Conservation (phyloP, 2,113 vertebrate species). For the Xiphophorus hellerii region DNA sequence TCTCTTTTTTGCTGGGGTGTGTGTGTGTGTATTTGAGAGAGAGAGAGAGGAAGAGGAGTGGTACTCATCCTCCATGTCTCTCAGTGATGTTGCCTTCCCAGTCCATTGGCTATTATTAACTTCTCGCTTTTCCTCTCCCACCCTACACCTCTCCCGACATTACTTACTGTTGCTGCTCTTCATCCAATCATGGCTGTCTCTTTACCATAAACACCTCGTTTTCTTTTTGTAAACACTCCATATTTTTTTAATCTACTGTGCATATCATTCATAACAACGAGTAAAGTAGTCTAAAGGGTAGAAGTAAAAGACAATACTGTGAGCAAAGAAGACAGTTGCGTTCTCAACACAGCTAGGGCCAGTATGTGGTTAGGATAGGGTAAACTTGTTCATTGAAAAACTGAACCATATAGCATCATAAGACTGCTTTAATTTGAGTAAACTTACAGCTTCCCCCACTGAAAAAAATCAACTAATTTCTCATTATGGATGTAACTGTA, state of each 20-base stretch:
- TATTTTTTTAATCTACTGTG: background rate
- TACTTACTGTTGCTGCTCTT: slow-evolving; percentile 36
- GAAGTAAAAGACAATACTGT: slow-evolving; percentile 10
- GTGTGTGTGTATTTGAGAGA: slow-evolving; percentile 8
- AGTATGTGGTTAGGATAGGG: background rate
- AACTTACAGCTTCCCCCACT: background rate
- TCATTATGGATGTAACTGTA: background rate
- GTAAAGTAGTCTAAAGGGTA: slow-evolving; percentile 4
- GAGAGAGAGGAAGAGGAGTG: slow-evolving; percentile 19
- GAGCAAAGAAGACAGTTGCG: slow-evolving; percentile 20
- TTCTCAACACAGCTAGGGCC: too few species aligned
- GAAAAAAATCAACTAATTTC: background rate
- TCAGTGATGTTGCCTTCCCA: slow-evolving; percentile 20
- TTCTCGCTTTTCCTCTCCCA: slow-evolving; percentile 13
- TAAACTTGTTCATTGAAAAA: background rate
- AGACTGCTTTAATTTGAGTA: background rate
- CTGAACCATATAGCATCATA: background rate
- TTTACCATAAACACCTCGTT: slow-evolving; percentile 26
- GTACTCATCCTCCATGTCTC: slow-evolving; percentile 43
- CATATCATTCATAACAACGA: background rate
- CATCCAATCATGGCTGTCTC: slow-evolving; percentile 32
- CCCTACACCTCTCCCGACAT: slow-evolving; percentile 45
- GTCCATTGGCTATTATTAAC: slow-evolving; percentile 62
- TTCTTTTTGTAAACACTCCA: slow-evolving; percentile 18
- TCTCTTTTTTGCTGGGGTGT: slow-evolving; percentile 16